These are phyloP conservation scores for Drosophila santomea DNA, from an alignment of 1,140 invertebrate species.

Conservation along the genomic window DNA sequence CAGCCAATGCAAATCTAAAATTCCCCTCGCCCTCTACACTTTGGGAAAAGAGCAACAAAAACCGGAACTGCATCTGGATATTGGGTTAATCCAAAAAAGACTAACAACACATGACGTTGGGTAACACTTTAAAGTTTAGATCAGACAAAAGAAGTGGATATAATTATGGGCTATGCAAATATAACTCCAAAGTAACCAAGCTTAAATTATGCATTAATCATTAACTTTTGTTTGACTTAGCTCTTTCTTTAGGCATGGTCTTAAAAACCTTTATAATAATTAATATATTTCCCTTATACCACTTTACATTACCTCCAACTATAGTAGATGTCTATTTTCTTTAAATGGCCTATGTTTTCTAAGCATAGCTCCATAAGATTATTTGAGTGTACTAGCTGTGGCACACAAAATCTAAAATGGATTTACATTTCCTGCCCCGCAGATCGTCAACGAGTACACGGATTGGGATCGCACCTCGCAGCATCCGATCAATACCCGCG, in stretches of 20 bases:
- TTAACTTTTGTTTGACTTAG: not conserved
- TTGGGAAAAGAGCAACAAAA: not conserved
- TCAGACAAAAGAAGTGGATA: too few species aligned
- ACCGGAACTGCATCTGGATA: not conserved
- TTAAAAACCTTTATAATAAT: too few species aligned
- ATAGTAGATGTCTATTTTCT: too few species aligned
- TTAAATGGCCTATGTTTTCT: not conserved
- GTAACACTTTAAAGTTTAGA: too few species aligned
- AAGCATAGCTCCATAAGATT: not conserved
- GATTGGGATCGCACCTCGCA: slow-evolving; percentile 97
- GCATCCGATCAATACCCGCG: slow-evolving; percentile 95
- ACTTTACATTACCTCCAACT: too few species aligned
- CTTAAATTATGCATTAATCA: not conserved
- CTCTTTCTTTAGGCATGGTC: too few species aligned
- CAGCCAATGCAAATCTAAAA: slow-evolving; percentile 46
- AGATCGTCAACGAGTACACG: slow-evolving; percentile 97
- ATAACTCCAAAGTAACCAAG: too few species aligned
- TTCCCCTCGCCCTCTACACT: slow-evolving; percentile 2
- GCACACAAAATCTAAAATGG: not conserved
- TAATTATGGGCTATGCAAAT: not conserved
- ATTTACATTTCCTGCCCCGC: slow-evolving; percentile 9
- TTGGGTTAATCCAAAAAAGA: not conserved
- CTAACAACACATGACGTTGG: too few species aligned
- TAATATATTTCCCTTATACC: too few species aligned
- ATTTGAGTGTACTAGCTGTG: not conserved